Base-by-base conservation (phyloP, 2,888 invertebrate species). In the Fabriciana adippe region DNA sequence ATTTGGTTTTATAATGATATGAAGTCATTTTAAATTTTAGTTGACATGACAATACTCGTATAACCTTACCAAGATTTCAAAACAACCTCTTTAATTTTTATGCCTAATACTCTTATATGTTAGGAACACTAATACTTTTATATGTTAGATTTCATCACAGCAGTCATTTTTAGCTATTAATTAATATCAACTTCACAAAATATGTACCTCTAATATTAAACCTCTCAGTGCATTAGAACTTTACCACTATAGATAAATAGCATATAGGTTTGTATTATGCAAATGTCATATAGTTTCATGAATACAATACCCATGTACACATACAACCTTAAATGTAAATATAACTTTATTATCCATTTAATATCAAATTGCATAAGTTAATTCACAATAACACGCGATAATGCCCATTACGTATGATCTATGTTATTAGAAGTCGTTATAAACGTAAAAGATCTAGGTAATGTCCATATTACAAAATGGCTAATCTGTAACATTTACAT, bases 401-500 rank as follows among this genome's bases (percentile, higher is more conserved):
- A 56, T 55, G 68, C 16, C 21, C 64, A 55, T 66, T 60, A 61
- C 21, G 55, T 50, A 55, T 50, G 47, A 18, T 50, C n/a, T 45
- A 26, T 55, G 55, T 55, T 47, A 55, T 66, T 67, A 70, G 65
- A 41, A 69, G 68, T 62, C 67, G 57, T 61, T 64, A 70, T 70
- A 69, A 63, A 64, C 66, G 69, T 57, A 69, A 70, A 60, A 74
- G 64, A 64, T 67, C 59, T 69, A 56, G 71, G 73, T 69, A 73
- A 73, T 73, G 68, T 72, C 66, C 70, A 69, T 62, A 63, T 73
- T 71, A 69, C 73, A 71, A 61, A 67, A 71, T 56, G 59, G 45
- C 48, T 66, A 69, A 70, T 65, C 62, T 70, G 69, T 68, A 60
- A 72, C 65, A 74, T 71, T 74, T 74, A 69, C 66, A 68, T 71